Evolutionary conservation across 2,113 vertebrate species (phyloP).

Genomic region (Sinocyclocheilus anshuiensis): DNA sequence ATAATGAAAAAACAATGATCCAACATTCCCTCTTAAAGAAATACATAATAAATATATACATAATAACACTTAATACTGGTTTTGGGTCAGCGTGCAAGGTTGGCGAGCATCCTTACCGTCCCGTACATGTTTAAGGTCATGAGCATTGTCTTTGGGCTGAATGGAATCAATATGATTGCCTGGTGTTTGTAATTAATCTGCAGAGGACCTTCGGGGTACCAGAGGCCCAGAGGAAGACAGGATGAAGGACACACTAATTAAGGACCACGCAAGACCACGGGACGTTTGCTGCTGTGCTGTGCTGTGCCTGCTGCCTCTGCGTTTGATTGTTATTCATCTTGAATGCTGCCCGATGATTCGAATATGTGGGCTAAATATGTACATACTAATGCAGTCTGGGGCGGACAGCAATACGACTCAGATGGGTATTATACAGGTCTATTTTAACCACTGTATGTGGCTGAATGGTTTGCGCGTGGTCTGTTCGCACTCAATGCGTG

Average conservation of each 20-base stretch:
- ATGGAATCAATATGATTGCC: constrained; percentile 86
- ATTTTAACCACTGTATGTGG: constrained; percentile 28
- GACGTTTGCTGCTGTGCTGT: constrained; percentile 58
- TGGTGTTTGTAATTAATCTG: constrained; percentile 89
- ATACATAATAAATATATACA: not conserved
- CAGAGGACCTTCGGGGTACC: constrained; percentile 79
- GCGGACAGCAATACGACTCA: not conserved
- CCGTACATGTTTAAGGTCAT: constrained; percentile 68
- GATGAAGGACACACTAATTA: constrained; percentile 93
- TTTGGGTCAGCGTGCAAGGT: not conserved
- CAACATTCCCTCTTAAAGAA: not conserved
- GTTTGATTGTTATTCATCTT: constrained; percentile 74
- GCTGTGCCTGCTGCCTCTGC: constrained; percentile 42
- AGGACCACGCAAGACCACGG: constrained; percentile 81
- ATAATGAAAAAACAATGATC: not conserved
- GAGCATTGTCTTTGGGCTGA: constrained; percentile 72
- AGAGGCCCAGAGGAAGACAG: constrained; percentile 81
- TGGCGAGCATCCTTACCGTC: not conserved
- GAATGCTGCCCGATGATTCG: constrained; percentile 69
- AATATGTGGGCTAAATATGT: constrained; percentile 36
- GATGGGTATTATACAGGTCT: constrained; percentile 4
- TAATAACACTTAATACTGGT: not conserved
- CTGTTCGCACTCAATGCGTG: not conserved
- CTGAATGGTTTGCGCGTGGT: constrained; percentile 41
- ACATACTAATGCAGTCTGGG: constrained; percentile 28